Base-by-base conservation (phyloP, 2,888 invertebrate species). In the Dyspetes luteomarginatus region DNA sequence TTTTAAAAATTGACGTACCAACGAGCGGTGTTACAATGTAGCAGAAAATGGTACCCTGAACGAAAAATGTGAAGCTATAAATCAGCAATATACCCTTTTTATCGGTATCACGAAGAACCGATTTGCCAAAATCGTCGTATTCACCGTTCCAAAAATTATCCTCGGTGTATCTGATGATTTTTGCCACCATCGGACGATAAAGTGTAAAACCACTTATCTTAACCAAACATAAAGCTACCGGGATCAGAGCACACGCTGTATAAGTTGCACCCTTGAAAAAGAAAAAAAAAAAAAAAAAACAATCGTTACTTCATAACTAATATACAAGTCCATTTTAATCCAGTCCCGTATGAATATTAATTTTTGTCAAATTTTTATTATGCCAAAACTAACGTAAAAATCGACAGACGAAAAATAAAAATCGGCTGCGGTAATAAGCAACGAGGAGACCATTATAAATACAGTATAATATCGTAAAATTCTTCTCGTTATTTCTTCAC, bases 21-120 rank as follows among this genome's bases (percentile, higher is more conserved):
- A 86, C 4, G 9, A 87, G 9, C 0, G 86, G 86, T 0, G 83
- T 80, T 4, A 76, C 4, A 60, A 84, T 62, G 36, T 86, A 87
- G 58, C 80, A 58, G 3, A 74, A 12, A 3, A 81, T 73, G 17
- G 85, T 85, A 9, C 71, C 75, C 50, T 82, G 78, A 15, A 78
- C 56, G 50, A 76, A 83, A 26, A 83, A 85, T 0, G 78, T 79
- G 17, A 85, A 83, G n/a, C 77, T 74, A 65, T 79, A 82, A 4
- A 86, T 67, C 43, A 86, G 45, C 4, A 85, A 0, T 7, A 82
- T 43, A n/a, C 81, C 82, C 4, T 77, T 82, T 60, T 26, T 73
- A 17, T 86, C 68, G 15, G 73, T 78, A 0, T 81, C 41, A 2
- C 72, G 26, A 28, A 86, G 19, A n/a, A 83, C 9, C 0, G 30